Conservation (phyloP, 2,113 vertebrate species). For the Boleophthalmus pectinirostris region DNA sequence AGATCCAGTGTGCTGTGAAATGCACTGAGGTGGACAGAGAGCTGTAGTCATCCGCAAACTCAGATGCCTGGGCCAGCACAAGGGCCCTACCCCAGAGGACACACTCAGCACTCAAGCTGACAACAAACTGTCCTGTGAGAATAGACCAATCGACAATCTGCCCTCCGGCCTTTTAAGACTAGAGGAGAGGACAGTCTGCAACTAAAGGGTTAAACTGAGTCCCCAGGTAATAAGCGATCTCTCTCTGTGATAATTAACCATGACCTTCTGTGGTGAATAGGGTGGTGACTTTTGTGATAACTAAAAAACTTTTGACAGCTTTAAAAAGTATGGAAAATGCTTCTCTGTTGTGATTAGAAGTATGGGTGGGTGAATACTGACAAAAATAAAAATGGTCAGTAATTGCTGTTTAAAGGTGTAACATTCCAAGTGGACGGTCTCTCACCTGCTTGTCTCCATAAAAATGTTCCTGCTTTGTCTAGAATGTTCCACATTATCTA, state of each 20-base stretch:
- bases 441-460: no score
- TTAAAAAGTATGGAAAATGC: not conserved
- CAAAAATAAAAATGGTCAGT: not conserved
- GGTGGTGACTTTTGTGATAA: not conserved
- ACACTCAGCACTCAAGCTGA: not conserved
- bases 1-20: not conserved
- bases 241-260: not conserved
- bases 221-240: not conserved
- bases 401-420: no score
- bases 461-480: no score
- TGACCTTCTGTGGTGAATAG: not conserved
- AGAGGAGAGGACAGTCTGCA: not conserved
- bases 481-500: no score
- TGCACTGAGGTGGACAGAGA: not conserved
- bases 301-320: not conserved
- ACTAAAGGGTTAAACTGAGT: not conserved
- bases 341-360: not conserved
- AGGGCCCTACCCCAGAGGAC: not conserved
- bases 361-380: no score
- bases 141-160: slow-evolving; percentile 6
- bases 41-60: not conserved
- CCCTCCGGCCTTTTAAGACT: not conserved
- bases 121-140: not conserved
- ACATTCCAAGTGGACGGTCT: no score
- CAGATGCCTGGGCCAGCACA: not conserved